A percentile compares a stretch with the other conserved stretches of the same genome.
Evolutionary conservation across 2,888 invertebrate genomes (phyloP).

Genomic region (Torymus texanus): DNA sequence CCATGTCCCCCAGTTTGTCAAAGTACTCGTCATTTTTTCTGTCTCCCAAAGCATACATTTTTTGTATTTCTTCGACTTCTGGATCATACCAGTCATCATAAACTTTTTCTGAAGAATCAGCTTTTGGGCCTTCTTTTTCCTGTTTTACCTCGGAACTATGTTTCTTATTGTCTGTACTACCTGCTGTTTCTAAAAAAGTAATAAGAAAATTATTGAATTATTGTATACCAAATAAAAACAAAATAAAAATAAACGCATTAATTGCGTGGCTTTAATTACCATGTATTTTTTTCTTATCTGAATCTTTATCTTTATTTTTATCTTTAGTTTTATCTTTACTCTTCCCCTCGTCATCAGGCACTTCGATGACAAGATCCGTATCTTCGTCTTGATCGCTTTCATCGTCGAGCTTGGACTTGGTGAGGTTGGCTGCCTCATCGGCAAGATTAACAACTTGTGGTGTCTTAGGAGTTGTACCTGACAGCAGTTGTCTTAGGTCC

Average conservation of each 20-base stretch:
- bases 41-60: slow-evolving; percentile 81
- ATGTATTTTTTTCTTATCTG: slow-evolving; percentile 56
- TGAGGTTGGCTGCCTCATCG: slow-evolving; percentile 68
- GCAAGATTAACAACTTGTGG: slow-evolving; percentile 67
- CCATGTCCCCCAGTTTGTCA: too few relatives aligned
- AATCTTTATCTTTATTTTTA: slow-evolving; percentile 69
- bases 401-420: slow-evolving; percentile 69
- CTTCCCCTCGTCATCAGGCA: slow-evolving; percentile 72
- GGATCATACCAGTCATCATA: too few relatives aligned
- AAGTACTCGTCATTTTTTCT: slow-evolving; percentile 61
- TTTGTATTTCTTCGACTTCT: slow-evolving; percentile 76
- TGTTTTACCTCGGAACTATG: too few relatives aligned
- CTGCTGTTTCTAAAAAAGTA: slow-evolving; percentile 12
- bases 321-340: slow-evolving; percentile 69
- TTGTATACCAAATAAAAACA: neutral
- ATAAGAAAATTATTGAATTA: neutral
- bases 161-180: neutral
- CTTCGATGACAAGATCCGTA: slow-evolving; percentile 69
- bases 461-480: slow-evolving; percentile 59
- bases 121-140: too few relatives aligned
- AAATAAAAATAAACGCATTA: slow-evolving; percentile 5
- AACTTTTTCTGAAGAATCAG: too few relatives aligned
- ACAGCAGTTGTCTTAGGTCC: slow-evolving; percentile 74
- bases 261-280: slow-evolving; percentile 45
- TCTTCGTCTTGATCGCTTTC: slow-evolving; percentile 74